Evolutionary conservation across 1,140 invertebrate genomes (phyloP).

Genomic region (Drosophila nebulosa): DNA sequence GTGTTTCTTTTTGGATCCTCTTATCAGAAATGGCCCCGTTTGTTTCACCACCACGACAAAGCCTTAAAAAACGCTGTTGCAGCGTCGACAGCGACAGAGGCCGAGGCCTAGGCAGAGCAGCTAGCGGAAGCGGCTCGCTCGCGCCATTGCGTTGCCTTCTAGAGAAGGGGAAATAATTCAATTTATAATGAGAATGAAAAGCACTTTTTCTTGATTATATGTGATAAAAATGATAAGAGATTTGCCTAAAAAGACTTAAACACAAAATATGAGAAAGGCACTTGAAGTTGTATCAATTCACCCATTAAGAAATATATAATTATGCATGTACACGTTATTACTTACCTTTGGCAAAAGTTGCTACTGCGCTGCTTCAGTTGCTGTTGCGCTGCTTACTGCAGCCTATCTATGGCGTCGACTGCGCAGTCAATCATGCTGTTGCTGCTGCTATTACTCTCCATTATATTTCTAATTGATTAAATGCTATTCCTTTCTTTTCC

Average conservation of each 20-base stretch:
- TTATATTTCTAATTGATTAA: slow-evolving; percentile 49
- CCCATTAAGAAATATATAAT: background rate
- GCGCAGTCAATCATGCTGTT: slow-evolving; percentile 22
- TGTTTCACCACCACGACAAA: background rate
- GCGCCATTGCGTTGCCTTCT: background rate
- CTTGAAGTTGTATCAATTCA: background rate
- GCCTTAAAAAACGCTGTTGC: slow-evolving; percentile 12
- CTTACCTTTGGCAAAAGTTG: slow-evolving; percentile 74
- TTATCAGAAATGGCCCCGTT: slow-evolving; percentile 3
- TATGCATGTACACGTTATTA: slow-evolving; percentile 14
- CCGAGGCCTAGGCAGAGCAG: background rate
- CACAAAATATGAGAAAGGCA: background rate
- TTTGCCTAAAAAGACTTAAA: background rate
- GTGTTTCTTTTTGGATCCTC: background rate
- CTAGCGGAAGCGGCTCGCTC: background rate
- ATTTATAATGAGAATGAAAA: background rate
- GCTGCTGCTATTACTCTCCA: slow-evolving; percentile 29
- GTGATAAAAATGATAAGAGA: background rate
- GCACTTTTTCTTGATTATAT: background rate
- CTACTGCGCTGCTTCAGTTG: slow-evolving; percentile 33
- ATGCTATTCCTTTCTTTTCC: slow-evolving; percentile 41
- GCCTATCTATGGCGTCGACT: slow-evolving; percentile 40
- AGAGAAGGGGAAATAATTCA: background rate
- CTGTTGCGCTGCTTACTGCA: slow-evolving; percentile 36
- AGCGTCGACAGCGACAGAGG: background rate